Conservation (phyloP, 2,113 vertebrate species). For the Oreochromis niloticus region DNA sequence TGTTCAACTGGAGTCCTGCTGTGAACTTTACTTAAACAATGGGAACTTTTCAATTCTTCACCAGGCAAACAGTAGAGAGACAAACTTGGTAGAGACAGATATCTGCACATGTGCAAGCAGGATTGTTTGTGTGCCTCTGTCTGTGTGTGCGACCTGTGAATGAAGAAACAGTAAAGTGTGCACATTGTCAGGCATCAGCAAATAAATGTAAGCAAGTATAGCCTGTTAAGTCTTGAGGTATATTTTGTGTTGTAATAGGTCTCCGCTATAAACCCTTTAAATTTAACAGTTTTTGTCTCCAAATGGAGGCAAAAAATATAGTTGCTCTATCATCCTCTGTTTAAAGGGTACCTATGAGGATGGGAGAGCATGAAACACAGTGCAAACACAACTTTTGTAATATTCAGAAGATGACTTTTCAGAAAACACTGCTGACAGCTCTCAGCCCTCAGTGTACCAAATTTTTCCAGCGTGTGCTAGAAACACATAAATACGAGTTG, state of each 20-base stretch:
- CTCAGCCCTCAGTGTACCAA: neutral
- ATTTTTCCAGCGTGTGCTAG: neutral
- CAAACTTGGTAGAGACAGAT: neutral
- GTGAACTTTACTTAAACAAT: constrained; percentile 48
- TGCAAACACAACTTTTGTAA: neutral
- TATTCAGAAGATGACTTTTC: neutral
- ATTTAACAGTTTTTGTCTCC: neutral
- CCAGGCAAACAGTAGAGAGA: neutral
- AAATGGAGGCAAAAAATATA: neutral
- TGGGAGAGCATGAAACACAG: neutral
- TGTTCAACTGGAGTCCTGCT: constrained; percentile 39
- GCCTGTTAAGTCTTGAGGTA: neutral
- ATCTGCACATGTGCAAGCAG: neutral
- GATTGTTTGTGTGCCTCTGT: neutral
- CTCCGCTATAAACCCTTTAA: neutral
- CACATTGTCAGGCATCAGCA: neutral
- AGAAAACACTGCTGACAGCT: neutral
- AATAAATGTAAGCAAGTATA: neutral
- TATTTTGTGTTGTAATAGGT: neutral
- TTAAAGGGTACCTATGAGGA: neutral
- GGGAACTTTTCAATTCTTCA: constrained; percentile 38
- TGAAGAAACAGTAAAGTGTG: neutral
- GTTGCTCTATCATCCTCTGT: neutral
- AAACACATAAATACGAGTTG: neutral
- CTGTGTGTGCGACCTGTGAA: neutral